Conservation (phyloP, 2,888 invertebrate species). For the Chirona hameri region DNA sequence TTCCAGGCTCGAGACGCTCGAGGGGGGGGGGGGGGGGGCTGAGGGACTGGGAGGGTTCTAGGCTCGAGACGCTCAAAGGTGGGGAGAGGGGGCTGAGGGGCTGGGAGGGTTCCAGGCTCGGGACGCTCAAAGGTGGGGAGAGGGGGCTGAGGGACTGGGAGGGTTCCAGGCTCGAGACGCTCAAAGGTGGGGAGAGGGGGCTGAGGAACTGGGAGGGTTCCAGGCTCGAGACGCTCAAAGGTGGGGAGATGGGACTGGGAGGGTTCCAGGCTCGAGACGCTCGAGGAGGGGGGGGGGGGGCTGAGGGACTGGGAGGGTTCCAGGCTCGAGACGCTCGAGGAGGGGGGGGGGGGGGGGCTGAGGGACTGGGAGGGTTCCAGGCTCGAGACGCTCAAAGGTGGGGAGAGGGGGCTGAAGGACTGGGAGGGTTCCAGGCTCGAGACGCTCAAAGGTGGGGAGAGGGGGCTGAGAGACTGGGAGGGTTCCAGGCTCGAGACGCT, state of each 20-base stretch:
- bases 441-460: constrained; percentile 60
- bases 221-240: constrained; percentile 82
- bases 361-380: constrained; percentile 51
- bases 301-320: no score
- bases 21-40: constrained; percentile 46
- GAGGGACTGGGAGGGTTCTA: constrained; percentile 46
- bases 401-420: constrained; percentile 3
- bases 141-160: no score
- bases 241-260: no score
- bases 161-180: constrained; percentile 72
- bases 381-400: constrained; percentile 74
- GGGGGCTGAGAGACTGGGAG: no score
- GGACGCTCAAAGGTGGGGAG: constrained; percentile 64
- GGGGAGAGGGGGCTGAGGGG: constrained; percentile 26
- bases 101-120: constrained; percentile 61
- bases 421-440: constrained; percentile 65
- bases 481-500: no score
- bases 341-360: constrained; percentile 41
- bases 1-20: constrained; percentile 79
- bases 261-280: no score
- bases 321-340: constrained; percentile 82
- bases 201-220: no score
- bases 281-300: no score
- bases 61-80: constrained; percentile 79
- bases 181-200: constrained; percentile 53